Conservation (phyloP, 2,113 vertebrate species). For the Terrapene triunguis region DNA sequence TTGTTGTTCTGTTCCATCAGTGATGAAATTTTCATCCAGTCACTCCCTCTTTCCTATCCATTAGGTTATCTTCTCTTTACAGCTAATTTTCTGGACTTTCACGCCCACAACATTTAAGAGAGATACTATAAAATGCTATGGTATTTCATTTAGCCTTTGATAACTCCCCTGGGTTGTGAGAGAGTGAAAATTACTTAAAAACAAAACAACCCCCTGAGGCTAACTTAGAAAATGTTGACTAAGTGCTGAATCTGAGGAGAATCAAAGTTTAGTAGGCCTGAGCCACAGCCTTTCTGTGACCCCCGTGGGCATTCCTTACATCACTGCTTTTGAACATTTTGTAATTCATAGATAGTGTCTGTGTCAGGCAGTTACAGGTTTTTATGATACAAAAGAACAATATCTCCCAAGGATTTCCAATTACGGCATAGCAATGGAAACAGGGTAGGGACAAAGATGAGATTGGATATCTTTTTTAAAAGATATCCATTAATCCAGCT, state of each 20-base stretch:
- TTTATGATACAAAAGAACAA: neutral
- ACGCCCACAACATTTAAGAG: constrained; percentile 27
- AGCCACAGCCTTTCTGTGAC: neutral
- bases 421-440: neutral
- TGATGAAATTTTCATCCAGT: constrained; percentile 31
- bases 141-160: constrained; percentile 39
- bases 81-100: constrained; percentile 60
- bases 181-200: constrained; percentile 45
- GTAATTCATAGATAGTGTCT: neutral
- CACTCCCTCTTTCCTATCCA: constrained; percentile 18
- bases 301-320: neutral
- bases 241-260: constrained; percentile 18
- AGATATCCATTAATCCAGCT: neutral
- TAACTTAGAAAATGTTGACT: neutral
- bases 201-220: neutral
- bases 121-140: neutral
- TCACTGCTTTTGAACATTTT: neutral
- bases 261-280: neutral
- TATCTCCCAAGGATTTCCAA: neutral
- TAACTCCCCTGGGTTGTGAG: constrained; percentile 28
- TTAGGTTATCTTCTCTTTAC: constrained; percentile 40
- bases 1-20: constrained; percentile 36
- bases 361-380: neutral
- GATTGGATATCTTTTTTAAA: neutral
- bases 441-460: neutral